A percentile compares a stretch with the other conserved stretches of the same genome.
These are phyloP conservation scores for Eonycteris spelaea DNA, from an alignment of 2,113 vertebrate genomes.

Conservation along the genomic window DNA sequence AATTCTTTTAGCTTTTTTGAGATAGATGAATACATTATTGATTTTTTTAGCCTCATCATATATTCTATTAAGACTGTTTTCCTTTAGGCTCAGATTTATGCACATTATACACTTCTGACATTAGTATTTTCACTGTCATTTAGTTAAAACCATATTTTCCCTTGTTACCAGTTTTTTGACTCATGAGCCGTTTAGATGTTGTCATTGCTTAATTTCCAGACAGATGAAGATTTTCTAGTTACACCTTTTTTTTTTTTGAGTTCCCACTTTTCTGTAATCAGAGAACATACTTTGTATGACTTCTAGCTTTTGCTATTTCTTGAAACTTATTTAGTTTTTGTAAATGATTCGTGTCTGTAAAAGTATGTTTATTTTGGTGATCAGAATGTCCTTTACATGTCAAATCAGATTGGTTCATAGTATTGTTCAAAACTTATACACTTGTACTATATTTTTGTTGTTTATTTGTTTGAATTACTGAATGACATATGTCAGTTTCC, in stretches of 20 bases:
- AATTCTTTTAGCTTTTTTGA: not conserved
- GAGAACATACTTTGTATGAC: not conserved
- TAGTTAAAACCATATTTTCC: constrained; percentile 3
- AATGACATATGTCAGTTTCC: not conserved
- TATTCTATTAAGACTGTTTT: not conserved
- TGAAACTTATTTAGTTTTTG: not conserved
- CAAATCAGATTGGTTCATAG: not conserved
- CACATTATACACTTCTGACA: not conserved
- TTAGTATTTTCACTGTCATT: not conserved
- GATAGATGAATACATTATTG: not conserved
- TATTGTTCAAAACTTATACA: not conserved
- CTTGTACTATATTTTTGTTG: not conserved
- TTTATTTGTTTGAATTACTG: not conserved
- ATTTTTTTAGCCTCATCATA: not conserved
- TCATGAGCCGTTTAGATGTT: not conserved
- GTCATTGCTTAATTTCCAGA: not conserved
- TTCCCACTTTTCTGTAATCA: not conserved
- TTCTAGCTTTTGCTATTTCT: not conserved
- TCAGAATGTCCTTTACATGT: not conserved
- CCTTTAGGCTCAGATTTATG: not conserved
- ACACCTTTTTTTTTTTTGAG: not conserved
- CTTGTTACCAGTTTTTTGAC: constrained; percentile 3
- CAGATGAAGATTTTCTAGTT: not conserved
- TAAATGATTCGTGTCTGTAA: not conserved
- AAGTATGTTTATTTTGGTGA: not conserved